A percentile compares a stretch with the other conserved stretches of the same genome.
These are phyloP conservation scores for Melanostoma mellinum DNA, from an alignment of 2,888 invertebrate genomes.

Conservation along the genomic window DNA sequence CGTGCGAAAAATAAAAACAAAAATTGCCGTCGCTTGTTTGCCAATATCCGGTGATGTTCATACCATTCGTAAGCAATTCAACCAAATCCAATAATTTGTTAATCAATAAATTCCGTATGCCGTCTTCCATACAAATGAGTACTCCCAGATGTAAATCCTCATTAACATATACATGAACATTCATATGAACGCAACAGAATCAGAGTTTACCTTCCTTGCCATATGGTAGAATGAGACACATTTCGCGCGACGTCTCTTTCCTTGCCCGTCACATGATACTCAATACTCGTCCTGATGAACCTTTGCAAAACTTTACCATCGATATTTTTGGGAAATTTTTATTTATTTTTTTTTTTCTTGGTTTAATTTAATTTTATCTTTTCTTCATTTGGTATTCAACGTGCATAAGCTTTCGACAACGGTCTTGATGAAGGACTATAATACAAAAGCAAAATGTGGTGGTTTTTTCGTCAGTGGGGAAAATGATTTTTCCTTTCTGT, in stretches of 20 bases:
- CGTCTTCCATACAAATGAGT: conserved; percentile 51
- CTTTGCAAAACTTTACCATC: too few species aligned
- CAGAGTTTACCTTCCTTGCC: neutral
- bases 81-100: conserved; percentile 68
- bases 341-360: conserved; percentile 5
- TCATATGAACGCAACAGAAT: conserved; percentile 25
- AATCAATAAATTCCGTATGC: conserved; percentile 58
- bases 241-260: conserved; percentile 13
- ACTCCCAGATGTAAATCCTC: conserved; percentile 33
- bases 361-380: conserved; percentile 17
- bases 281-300: neutral
- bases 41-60: conserved; percentile 26
- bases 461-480: too few species aligned
- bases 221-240: neutral
- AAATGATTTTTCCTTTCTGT: conserved; percentile 20
- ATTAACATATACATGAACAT: conserved; percentile 31
- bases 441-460: too few species aligned
- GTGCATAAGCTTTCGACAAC: conserved; percentile 42
- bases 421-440: conserved; percentile 56
- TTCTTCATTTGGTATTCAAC: conserved; percentile 34
- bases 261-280: conserved; percentile 16
- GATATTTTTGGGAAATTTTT: too few species aligned
- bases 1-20: too few species aligned
- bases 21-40: neutral
- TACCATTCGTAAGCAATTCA: conserved; percentile 9